Evolutionary conservation across 92 coral and sea anemone species (phyloP), one percentile per base, ranked within the genome.

Genomic region (Scolanthus callimorphus): DNA sequence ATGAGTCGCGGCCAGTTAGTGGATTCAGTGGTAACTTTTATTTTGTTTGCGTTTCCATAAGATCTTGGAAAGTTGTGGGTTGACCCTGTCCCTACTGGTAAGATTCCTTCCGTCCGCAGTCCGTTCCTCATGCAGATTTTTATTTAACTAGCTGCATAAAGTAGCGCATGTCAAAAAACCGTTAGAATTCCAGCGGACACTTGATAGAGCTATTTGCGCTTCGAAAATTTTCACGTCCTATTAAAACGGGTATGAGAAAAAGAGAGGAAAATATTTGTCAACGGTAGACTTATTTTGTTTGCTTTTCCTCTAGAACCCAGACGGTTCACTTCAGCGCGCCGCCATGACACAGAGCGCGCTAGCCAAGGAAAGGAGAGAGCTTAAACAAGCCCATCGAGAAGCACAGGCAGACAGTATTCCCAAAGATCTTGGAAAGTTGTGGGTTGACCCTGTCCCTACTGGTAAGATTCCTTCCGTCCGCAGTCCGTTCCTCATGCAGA

Each of bases 321-420:
- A 91, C 25, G 97, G 97, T 37, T 91, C 97, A n/a, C 75, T 91
- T 20, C 97, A 91, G 73, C 76, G 97, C 17, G 97, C 97, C 4
- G 97, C 97, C 53, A 91, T 91, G 97, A 91, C 97, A 20, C 97
- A 91, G 55, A 88, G 89, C 45, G 97, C 97, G 2, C 58, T 91
- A 46, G 96, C 97, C 25, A 91, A 91, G 49, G 97, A 91, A 61
- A 70, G 97, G 44, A 82, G 97, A 61, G 97, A 91, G 56, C 64
- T 91, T 29, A 91, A 91, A 62, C 97, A 91, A 61, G 97, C 96
- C 24, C 97, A 91, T 20, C 62, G 97, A 29, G 97, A 91, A 51
- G 97, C 90, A 1, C 97, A 91, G 57, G 97, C 97, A 19, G 91
- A 88, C 57, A 88, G 86, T 27, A 72, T 91, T 30, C 97, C 97